Conservation (phyloP, 1,140 invertebrate genomes). For the Diorhabda sublineata region DNA sequence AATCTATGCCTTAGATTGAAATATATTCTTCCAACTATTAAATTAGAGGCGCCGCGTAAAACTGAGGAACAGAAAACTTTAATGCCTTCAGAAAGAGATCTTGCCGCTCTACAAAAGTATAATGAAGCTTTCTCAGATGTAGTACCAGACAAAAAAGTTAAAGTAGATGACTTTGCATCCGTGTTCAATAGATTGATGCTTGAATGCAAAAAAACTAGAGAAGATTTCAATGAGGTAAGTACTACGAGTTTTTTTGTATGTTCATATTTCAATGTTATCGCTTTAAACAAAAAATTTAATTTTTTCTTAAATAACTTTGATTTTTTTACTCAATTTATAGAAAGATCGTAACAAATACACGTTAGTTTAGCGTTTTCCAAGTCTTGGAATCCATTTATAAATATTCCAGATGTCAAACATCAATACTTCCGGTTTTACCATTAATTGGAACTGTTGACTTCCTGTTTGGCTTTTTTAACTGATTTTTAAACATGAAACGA, state of each 20-base stretch:
- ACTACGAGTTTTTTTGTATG: background rate
- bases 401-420: too few relatives aligned
- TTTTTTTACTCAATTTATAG: too few relatives aligned
- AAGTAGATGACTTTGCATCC: slow-evolving; percentile 26
- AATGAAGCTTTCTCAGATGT: slow-evolving; percentile 22
- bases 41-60: background rate
- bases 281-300: too few relatives aligned
- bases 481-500: too few relatives aligned
- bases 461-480: too few relatives aligned
- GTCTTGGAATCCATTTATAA: too few relatives aligned
- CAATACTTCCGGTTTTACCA: too few relatives aligned
- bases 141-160: slow-evolving; percentile 30
- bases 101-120: slow-evolving; percentile 23
- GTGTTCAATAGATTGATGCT: slow-evolving; percentile 29
- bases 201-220: slow-evolving; percentile 23
- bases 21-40: slow-evolving; percentile 25
- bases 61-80: slow-evolving; percentile 9
- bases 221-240: slow-evolving; percentile 30
- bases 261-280: too few relatives aligned
- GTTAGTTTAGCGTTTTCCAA: too few relatives aligned
- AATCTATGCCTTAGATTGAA: slow-evolving; percentile 26
- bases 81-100: slow-evolving; percentile 16
- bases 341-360: too few relatives aligned
- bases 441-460: too few relatives aligned
- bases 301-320: too few relatives aligned